Evolutionary conservation across 2,888 invertebrate species (phyloP), one percentile per base, ranked within the genome.

Genomic region (Cyrtodaria siliqua): DNA sequence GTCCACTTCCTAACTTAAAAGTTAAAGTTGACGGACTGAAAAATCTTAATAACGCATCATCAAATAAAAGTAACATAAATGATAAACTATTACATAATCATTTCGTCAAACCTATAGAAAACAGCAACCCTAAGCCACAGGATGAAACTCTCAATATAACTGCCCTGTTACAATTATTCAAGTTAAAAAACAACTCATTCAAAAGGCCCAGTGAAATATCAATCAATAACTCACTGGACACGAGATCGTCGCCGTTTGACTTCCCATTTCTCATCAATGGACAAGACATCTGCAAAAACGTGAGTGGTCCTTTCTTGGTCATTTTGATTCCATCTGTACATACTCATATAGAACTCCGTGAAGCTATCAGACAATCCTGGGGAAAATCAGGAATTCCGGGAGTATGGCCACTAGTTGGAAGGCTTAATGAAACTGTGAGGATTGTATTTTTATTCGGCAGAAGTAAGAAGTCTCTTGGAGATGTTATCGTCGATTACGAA

Each of bases 331-430:
- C 81, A 23, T 81, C 86, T 4, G 77, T 79, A n/a, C 79, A 81
- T 44, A 64, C 80, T 23, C 82, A 86, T 56, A 63, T 77, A 9
- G 79, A 78, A 20, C 76, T 76, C 9, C 78, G 87, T 8, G 76
- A 77, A 1, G 82, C 85, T 1, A 83, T 87, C 9, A 74, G 87
- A 33, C 76, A 82, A 8, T 85, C 87, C 1, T 87, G 86, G 86
- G 83, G 83, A 2, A 69, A 81, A n/a, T 78, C 83, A n/a, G 72
- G 81, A n/a, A 74, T 57, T 12, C 73, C 81, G 9, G 79, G 79
- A 1, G 62, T 70, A 9, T 87, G 87, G 87, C 81, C 84, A 1
- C 62, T 56, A 38, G 18, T 55, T 2, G 73, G 75, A 2, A 40
- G 20, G 2, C 50, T 81, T 0, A 57, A 60, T 16, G 59, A 72